These are phyloP conservation scores for Lasiommata megera DNA, from an alignment of 2,888 invertebrate genomes.

Conservation along the genomic window DNA sequence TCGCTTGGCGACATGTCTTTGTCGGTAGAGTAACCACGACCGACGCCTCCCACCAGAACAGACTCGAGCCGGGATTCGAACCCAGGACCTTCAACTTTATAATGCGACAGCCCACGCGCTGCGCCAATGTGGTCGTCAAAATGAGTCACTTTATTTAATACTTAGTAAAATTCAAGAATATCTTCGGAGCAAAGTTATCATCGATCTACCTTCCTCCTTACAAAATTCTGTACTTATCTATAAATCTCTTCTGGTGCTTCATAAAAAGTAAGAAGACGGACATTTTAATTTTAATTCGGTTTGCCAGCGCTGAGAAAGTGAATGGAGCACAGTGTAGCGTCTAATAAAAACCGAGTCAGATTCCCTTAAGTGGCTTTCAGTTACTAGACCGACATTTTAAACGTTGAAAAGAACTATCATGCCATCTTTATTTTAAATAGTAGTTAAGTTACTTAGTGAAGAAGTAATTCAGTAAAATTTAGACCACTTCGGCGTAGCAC, in stretches of 20 bases:
- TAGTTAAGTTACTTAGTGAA: not conserved
- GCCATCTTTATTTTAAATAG: conserved; percentile 5
- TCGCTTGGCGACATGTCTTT: no score
- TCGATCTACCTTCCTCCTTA: no score
- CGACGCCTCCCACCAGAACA: no score
- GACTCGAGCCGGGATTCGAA: no score
- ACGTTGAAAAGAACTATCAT: not conserved
- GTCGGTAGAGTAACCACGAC: no score
- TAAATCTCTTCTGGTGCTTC: not conserved
- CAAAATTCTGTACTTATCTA: not conserved
- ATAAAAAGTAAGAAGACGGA: not conserved
- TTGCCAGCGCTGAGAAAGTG: conserved; percentile 7
- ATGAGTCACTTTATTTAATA: no score
- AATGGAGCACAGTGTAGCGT: conserved; percentile 12
- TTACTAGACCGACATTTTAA: conserved; percentile 5
- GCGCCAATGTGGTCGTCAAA: no score
- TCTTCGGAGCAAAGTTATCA: no score
- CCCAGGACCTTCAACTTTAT: no score
- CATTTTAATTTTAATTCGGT: conserved; percentile 6
- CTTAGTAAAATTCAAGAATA: no score
- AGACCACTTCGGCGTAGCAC: no score
- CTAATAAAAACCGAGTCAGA: conserved; percentile 17
- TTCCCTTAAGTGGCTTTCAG: conserved; percentile 20
- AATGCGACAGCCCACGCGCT: no score
- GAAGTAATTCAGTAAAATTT: not conserved